These are phyloP conservation scores for Coenobita brevimanus DNA, from an alignment of 1,140 invertebrate genomes.

Conservation along the genomic window DNA sequence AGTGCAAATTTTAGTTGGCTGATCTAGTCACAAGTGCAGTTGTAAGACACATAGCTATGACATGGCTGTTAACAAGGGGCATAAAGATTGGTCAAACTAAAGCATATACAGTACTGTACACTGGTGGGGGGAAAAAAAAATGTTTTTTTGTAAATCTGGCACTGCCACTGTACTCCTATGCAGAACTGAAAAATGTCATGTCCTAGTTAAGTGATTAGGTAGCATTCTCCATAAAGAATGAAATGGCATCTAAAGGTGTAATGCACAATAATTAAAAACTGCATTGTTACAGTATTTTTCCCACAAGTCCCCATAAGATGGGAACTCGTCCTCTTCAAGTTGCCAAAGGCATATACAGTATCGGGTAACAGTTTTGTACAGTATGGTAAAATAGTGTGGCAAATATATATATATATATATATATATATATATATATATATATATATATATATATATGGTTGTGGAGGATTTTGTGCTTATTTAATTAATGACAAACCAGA, in stretches of 20 bases:
- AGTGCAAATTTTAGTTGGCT: slow-evolving; percentile 49
- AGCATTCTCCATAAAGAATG: too few relatives aligned
- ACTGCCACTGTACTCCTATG: too few relatives aligned
- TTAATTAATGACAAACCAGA: neutral
- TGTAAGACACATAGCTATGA: slow-evolving; percentile 50
- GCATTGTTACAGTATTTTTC: too few relatives aligned
- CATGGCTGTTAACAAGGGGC: slow-evolving; percentile 32
- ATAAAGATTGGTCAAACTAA: slow-evolving; percentile 5
- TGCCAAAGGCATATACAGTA: neutral
- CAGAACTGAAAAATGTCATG: too few relatives aligned
- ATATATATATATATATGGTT: neutral
- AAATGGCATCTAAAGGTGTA: too few relatives aligned
- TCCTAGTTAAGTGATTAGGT: too few relatives aligned
- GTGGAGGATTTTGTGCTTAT: neutral
- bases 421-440: slow-evolving; percentile 38
- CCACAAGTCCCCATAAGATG: too few relatives aligned
- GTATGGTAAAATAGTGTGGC: neutral
- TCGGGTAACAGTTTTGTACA: neutral
- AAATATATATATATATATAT: slow-evolving; percentile 41
- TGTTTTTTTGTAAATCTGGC: neutral
- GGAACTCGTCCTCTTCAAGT: too few relatives aligned
- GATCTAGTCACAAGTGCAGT: slow-evolving; percentile 65
- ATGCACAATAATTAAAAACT: too few relatives aligned
- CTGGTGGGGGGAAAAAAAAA: neutral
- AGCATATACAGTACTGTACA: neutral